Percentiles rank a stretch among this genome's conserved stretches.
Evolutionary conservation across 2,888 invertebrate species (phyloP).

Genomic region (Nephrotoma flavescens): DNA sequence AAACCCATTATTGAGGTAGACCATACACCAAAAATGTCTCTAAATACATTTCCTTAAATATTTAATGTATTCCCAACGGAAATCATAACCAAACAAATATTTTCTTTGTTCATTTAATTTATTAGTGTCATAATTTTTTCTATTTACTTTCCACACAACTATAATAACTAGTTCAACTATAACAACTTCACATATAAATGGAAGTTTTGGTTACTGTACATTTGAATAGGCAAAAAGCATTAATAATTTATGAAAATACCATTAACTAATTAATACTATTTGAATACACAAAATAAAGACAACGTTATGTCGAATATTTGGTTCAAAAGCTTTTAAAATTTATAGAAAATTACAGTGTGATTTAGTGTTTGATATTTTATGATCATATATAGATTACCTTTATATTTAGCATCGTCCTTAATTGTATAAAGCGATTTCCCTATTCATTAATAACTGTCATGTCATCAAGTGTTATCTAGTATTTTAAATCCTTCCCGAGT

Average conservation of each 20-base stretch:
- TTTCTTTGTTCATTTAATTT: background rate
- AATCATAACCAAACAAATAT: background rate
- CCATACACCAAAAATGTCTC: no score
- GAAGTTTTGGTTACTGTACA: background rate
- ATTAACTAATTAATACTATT: background rate
- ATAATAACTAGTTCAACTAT: no score
- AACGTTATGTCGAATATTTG: background rate
- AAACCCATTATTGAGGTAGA: no score
- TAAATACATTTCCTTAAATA: background rate
- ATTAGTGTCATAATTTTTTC: background rate
- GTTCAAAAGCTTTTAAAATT: background rate
- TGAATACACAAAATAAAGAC: background rate
- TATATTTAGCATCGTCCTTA: background rate
- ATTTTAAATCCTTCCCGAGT: background rate
- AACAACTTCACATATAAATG: background rate
- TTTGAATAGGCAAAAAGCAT: background rate
- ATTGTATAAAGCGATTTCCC: background rate
- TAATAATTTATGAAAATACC: background rate
- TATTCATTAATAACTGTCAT: background rate
- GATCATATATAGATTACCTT: background rate
- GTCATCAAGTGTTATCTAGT: background rate
- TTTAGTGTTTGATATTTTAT: background rate
- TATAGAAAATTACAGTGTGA: background rate
- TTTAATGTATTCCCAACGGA: background rate
- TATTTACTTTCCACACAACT: background rate